Percentiles rank a stretch among this genome's conserved stretches.
These are phyloP conservation scores for Gymnoscopelus microlampas DNA, from an alignment of 2,797 vertebrate genomes.

Conservation along the genomic window DNA sequence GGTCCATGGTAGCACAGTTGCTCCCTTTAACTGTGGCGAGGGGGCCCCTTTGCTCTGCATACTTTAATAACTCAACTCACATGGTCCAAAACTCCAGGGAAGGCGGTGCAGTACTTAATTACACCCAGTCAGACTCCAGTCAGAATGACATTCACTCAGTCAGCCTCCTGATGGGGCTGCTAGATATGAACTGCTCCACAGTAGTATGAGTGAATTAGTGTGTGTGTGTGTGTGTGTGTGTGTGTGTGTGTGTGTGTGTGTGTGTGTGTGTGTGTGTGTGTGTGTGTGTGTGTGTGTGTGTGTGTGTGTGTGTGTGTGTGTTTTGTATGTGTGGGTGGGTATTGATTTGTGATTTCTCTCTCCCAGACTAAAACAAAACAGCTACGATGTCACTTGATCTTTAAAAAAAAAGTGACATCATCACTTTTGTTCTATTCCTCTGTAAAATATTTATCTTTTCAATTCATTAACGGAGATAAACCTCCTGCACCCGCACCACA, in stretches of 20 bases:
- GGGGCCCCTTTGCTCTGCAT: constrained; percentile 71
- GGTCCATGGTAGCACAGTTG: constrained; percentile 30
- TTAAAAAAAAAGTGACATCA: no score
- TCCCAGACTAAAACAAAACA: no score
- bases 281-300: not conserved
- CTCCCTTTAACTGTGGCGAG: constrained; percentile 49
- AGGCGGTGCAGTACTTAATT: constrained; percentile 69
- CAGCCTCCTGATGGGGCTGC: constrained; percentile 25
- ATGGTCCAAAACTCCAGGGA: constrained; percentile 67
- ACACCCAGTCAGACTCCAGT: constrained; percentile 65
- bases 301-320: not conserved
- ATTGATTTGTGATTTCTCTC: not conserved
- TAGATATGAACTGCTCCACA: constrained; percentile 20
- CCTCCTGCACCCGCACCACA: no score
- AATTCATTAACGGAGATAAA: no score
- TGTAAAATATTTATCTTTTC: no score
- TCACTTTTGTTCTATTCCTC: no score
- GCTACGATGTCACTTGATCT: no score
- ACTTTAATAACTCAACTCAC: constrained; percentile 80
- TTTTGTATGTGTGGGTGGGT: not conserved
- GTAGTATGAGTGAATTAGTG: not conserved
- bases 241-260: no score
- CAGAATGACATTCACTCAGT: constrained; percentile 55
- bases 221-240: not conserved
- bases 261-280: no score